Evolutionary conservation across 2,113 vertebrate species (phyloP).

Genomic region (Saguinus midas): DNA sequence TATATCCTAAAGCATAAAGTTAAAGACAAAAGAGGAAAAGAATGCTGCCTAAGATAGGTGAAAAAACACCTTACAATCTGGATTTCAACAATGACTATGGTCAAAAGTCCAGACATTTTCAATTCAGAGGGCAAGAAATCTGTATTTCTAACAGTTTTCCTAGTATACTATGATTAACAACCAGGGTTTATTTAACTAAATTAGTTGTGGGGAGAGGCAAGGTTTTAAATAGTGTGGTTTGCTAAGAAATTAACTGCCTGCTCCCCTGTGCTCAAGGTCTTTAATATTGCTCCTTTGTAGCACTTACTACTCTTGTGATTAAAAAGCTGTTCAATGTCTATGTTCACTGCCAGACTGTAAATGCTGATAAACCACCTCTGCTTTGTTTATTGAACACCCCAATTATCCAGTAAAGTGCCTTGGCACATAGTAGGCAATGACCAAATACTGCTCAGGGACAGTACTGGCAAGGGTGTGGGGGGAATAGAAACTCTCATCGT

Average conservation of each 20-base stretch:
- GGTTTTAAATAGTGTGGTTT: background rate
- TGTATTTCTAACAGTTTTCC: background rate
- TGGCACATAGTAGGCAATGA: background rate
- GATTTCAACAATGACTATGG: background rate
- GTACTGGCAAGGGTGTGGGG: background rate
- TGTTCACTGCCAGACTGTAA: background rate
- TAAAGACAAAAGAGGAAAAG: background rate
- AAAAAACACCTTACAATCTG: background rate
- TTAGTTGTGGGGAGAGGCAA: background rate
- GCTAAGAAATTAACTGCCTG: background rate
- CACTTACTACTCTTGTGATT: background rate
- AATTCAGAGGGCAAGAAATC: constrained; percentile 28
- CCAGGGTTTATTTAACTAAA: constrained; percentile 18
- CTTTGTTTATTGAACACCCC: background rate
- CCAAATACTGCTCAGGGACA: background rate
- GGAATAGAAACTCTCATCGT: background rate
- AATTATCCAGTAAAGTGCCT: background rate
- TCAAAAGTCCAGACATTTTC: constrained; percentile 11
- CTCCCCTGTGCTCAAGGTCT: background rate
- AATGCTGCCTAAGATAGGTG: background rate
- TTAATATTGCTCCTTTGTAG: background rate
- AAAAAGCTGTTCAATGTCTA: background rate
- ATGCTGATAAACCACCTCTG: background rate
- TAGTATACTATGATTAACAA: background rate
- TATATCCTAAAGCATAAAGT: background rate